Base-by-base conservation (phyloP, 1,140 invertebrate species). In the Diorhabda sublineata region DNA sequence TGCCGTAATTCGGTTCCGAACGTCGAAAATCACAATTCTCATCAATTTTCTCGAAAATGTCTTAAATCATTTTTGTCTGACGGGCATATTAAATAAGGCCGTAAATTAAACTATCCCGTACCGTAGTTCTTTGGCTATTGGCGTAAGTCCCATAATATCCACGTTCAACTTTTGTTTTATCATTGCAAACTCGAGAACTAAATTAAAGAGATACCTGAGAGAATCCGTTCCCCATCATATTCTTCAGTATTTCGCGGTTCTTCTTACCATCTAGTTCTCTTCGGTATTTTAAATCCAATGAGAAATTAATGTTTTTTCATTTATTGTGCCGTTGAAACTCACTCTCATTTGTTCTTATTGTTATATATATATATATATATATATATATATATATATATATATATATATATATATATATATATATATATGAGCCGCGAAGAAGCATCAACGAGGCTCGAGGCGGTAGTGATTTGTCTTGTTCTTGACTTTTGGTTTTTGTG, bases 211-310 rank as follows among this genome's bases (percentile, higher is more conserved):
- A 52, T 52, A 52, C 47, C 47, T 52, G 47, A 6, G 47, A n/a
- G 47, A 8, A 52, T 52, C 47, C 47, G 47, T 52, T 52, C 6
- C 47, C 47, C 6, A 3, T 52, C 47, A 8, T 52, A 52, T 52
- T 52, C 47, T 52, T 52, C 47, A 52, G 47, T 52, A 52, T 52
- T 52, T 52, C 47, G 47, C 47, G 47, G 47, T 52, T 52, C 47
- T 52, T n/a, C n/a, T n/a, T 6, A 2, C 47, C 6, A 52, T 52
- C 47, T 52, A 52, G 47, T 52, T 52, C 47, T 3, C 6, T n/a
- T 52, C 47, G 47, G 47, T 8, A 52, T 52, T 52, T 52, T 52
- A 52, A 52, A n/a, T 52, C 6, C 47, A 52, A 52, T 52, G 47
- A n/a, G 47, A 52, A 52, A 52, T 52, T 52, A 52, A 52, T 8